A percentile compares a stretch with the other conserved stretches of the same genome.
Conservation (phyloP, 1,140 invertebrate species). For the Polyergus mexicanus region DNA sequence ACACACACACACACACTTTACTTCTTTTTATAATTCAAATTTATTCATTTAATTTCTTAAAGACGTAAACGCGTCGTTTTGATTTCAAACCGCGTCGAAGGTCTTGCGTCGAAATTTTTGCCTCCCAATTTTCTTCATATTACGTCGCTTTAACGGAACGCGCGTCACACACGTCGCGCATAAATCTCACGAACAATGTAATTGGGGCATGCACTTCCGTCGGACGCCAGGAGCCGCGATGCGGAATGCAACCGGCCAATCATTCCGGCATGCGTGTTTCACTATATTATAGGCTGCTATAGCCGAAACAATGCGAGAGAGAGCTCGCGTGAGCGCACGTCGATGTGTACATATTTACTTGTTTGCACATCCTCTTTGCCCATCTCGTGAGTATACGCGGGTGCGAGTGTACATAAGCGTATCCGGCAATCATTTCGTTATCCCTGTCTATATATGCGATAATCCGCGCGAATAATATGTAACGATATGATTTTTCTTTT, state of each 20-base stretch:
- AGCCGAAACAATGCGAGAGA: constrained; percentile 20
- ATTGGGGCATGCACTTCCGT: constrained; percentile 49
- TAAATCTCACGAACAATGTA: constrained; percentile 45
- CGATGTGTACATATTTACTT: constrained; percentile 51
- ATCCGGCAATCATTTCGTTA: constrained; percentile 4
- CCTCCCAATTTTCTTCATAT: constrained; percentile 24
- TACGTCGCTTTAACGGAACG: constrained; percentile 22
- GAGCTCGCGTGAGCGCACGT: constrained; percentile 9
- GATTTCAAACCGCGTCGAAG: too few relatives aligned
- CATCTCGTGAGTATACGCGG: background rate
- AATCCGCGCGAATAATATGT: background rate
- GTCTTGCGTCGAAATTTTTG: constrained; percentile 4
- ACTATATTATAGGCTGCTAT: background rate
- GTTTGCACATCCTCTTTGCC: constrained; percentile 29
- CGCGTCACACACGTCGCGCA: constrained; percentile 17
- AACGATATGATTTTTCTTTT: background rate
- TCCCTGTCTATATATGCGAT: background rate
- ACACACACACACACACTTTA: too few relatives aligned
- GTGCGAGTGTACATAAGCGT: background rate
- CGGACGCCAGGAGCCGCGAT: background rate
- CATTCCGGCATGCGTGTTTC: constrained; percentile 4
- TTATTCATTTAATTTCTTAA: too few relatives aligned
- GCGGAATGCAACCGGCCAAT: constrained; percentile 35
- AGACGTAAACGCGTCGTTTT: background rate
- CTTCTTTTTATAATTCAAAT: too few relatives aligned